These are phyloP conservation scores for Lamprotornis superbus DNA, from an alignment of 2,113 vertebrate genomes.

Conservation along the genomic window DNA sequence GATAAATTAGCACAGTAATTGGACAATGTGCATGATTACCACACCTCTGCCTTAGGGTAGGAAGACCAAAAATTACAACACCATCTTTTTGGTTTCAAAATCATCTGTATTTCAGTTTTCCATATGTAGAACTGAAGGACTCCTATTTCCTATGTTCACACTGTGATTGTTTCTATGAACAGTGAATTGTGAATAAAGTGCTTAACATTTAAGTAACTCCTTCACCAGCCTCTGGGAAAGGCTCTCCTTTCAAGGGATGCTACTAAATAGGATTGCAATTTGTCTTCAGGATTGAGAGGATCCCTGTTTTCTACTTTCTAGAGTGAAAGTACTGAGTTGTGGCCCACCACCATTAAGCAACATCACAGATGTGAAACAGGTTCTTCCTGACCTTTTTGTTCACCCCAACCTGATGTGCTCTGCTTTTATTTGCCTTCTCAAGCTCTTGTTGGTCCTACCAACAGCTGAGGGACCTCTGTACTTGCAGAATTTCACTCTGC, in stretches of 20 bases:
- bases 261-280: neutral
- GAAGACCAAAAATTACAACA: neutral
- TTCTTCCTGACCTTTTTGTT: neutral
- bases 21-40: neutral
- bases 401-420: neutral
- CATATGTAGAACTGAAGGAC: neutral
- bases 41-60: neutral
- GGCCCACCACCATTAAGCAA: neutral
- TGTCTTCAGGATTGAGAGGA: neutral
- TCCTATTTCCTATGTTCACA: neutral
- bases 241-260: neutral
- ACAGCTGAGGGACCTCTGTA: neutral
- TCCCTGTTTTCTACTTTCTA: neutral
- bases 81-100: neutral
- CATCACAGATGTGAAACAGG: neutral
- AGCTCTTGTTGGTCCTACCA: neutral
- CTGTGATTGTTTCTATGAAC: neutral
- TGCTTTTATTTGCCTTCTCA: neutral
- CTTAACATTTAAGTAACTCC: neutral
- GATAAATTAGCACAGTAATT: neutral
- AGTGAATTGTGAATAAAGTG: constrained; percentile 27
- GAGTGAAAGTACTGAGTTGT: neutral
- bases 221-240: neutral
- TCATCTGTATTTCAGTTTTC: neutral
- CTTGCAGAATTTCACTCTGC: neutral